phyloP scores from a whole-genome alignment of 1,140 invertebrate genomes.

The Aphelenchoides fujianensis region DNA sequence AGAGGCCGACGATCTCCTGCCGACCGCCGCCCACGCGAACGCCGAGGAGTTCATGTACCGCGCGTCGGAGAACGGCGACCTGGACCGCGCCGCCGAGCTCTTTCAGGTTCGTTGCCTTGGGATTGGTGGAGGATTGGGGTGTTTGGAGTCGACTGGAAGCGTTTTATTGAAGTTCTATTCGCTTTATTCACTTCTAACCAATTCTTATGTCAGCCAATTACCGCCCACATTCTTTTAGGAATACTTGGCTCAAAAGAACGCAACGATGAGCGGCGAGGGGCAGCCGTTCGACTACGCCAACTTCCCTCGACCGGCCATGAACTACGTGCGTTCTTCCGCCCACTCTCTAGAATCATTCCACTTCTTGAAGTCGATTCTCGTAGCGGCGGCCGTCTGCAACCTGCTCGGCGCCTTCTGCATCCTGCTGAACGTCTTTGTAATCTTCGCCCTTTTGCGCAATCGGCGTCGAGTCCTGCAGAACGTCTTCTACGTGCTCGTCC shows the following conservation, averaged over 20 bases:
- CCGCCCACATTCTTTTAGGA: too few relatives aligned
- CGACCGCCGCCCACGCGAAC: background rate
- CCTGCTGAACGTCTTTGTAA: slow-evolving; percentile 54
- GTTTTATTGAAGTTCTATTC: too few relatives aligned
- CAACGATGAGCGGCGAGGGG: too few relatives aligned
- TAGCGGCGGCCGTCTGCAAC: slow-evolving; percentile 40
- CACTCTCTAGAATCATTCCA: background rate
- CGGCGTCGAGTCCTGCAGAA: slow-evolving; percentile 54
- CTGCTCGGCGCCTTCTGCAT: slow-evolving; percentile 53
- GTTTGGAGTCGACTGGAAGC: too few relatives aligned
- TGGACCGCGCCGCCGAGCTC: background rate
- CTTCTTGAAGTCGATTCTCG: background rate
- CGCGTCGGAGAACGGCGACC: background rate
- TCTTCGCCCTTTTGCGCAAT: slow-evolving; percentile 49
- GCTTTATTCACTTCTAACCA: too few relatives aligned
- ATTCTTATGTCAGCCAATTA: too few relatives aligned
- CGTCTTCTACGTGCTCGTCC: slow-evolving; percentile 60
- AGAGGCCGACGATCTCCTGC: background rate
- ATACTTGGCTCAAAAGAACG: too few relatives aligned
- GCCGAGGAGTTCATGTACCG: background rate
- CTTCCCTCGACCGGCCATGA: background rate
- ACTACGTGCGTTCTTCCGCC: background rate
- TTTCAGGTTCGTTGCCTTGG: slow-evolving; percentile 9
- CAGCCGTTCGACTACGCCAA: background rate
- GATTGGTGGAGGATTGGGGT: too few relatives aligned